A percentile compares a stretch with the other conserved stretches of the same genome.
Conservation (phyloP, 2,888 invertebrate genomes). For the Drosophila prolongata region DNA sequence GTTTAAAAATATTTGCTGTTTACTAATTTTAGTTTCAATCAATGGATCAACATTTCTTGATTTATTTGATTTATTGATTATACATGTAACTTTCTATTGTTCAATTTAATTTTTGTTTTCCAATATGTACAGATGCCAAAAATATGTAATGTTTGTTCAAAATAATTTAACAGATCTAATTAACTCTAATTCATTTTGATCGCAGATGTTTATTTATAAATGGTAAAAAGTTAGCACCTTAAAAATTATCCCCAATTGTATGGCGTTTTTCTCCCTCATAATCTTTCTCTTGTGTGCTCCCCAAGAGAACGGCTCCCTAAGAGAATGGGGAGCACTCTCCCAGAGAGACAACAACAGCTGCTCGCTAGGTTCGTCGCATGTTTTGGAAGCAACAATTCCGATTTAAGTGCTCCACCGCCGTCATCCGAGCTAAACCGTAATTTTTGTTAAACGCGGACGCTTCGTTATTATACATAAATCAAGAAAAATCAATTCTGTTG, state of each 20-base stretch:
- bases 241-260: not conserved
- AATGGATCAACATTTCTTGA: no score
- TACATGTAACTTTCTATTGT: no score
- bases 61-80: no score
- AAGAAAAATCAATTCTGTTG: conserved; percentile 34
- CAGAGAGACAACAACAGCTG: conserved; percentile 38
- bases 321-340: conserved; percentile 7
- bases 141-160: no score
- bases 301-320: conserved; percentile 1
- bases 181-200: not conserved
- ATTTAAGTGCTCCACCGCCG: conserved; percentile 53
- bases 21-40: no score
- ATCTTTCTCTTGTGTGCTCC: conserved; percentile 6
- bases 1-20: no score
- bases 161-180: not conserved
- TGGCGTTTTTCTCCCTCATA: not conserved
- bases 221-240: conserved; percentile 1
- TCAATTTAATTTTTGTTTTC: no score
- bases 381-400: conserved; percentile 71
- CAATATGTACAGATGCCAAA: no score
- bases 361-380: conserved; percentile 45
- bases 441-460: conserved; percentile 41
- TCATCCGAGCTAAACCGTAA: conserved; percentile 34
- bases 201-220: conserved; percentile 4
- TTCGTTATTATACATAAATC: conserved; percentile 28